A percentile compares a stretch with the other conserved stretches of the same genome.
Conservation (phyloP, 2,113 vertebrate species). For the Pseudorectes ferrugineus region DNA sequence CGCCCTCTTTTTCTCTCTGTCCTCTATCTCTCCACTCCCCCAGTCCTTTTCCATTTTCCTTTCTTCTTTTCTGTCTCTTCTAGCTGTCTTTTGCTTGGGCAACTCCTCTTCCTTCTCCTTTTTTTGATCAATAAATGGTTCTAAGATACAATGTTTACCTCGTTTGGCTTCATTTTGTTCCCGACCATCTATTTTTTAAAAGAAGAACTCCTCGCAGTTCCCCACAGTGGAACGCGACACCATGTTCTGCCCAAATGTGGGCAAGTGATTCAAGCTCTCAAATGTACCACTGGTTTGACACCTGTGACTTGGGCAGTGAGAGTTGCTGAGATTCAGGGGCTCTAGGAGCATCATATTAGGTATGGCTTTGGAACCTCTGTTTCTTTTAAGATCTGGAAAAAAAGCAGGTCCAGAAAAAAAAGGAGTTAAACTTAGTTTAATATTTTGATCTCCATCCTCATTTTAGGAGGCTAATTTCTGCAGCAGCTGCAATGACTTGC, state of each 20-base stretch:
- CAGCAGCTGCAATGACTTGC: not conserved
- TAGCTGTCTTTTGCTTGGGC: too few species aligned
- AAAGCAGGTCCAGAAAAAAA: not conserved
- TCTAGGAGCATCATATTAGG: not conserved
- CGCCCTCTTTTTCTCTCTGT: too few species aligned
- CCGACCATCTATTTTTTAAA: too few species aligned
- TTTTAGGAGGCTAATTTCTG: not conserved
- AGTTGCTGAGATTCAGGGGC: not conserved
- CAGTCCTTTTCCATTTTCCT: too few species aligned
- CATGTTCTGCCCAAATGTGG: not conserved
- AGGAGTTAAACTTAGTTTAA: not conserved
- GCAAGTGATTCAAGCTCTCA: not conserved
- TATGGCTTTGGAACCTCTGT: not conserved
- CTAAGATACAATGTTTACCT: too few species aligned
- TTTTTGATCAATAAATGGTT: too few species aligned
- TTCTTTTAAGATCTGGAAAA: not conserved
- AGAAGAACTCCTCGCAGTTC: too few species aligned
- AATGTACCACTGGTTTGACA: not conserved
- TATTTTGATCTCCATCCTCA: not conserved
- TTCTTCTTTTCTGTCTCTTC: too few species aligned
- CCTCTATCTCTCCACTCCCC: too few species aligned
- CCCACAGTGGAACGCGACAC: too few species aligned
- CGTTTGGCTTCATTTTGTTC: too few species aligned
- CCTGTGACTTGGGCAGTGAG: not conserved
- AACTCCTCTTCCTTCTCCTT: too few species aligned